Percentiles rank a stretch among this genome's conserved stretches.
phyloP scores from a whole-genome alignment of 2,888 invertebrate species.

The Pseudoips prasinana region DNA sequence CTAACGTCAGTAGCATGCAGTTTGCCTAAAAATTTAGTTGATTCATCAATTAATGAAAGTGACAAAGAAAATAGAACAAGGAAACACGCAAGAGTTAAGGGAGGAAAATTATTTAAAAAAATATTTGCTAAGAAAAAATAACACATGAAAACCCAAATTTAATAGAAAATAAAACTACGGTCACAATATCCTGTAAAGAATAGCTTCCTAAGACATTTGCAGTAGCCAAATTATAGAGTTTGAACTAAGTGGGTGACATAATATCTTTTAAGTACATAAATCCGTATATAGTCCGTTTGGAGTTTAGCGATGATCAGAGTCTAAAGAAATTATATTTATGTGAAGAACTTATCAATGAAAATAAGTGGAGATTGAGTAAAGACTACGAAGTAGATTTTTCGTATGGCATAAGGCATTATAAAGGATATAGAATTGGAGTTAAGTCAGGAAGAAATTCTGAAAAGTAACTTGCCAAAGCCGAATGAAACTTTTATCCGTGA shows the following conservation, averaged over 20 bases:
- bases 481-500: background rate
- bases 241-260: background rate
- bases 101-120: too few species aligned
- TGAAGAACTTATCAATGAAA: conserved; percentile 1
- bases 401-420: conserved; percentile 7
- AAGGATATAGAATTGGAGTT: conserved; percentile 6
- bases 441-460: conserved; percentile 3
- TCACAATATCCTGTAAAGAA: background rate
- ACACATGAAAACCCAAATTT: too few species aligned
- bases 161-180: background rate
- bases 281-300: background rate
- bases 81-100: too few species aligned
- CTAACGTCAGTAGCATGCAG: too few species aligned
- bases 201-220: background rate
- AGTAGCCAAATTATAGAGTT: background rate
- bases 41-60: too few species aligned
- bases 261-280: background rate
- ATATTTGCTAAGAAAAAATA: too few species aligned
- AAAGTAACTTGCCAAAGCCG: background rate
- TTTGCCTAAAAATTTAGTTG: too few species aligned
- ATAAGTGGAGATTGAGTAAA: background rate
- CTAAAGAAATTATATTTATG: background rate
- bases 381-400: conserved; percentile 1
- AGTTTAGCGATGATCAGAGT: background rate
- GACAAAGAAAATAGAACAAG: too few species aligned